A percentile compares a stretch with the other conserved stretches of the same genome.
Evolutionary conservation across 2,888 invertebrate genomes (phyloP).

Genomic region (Gandaritis pyraliata): DNA sequence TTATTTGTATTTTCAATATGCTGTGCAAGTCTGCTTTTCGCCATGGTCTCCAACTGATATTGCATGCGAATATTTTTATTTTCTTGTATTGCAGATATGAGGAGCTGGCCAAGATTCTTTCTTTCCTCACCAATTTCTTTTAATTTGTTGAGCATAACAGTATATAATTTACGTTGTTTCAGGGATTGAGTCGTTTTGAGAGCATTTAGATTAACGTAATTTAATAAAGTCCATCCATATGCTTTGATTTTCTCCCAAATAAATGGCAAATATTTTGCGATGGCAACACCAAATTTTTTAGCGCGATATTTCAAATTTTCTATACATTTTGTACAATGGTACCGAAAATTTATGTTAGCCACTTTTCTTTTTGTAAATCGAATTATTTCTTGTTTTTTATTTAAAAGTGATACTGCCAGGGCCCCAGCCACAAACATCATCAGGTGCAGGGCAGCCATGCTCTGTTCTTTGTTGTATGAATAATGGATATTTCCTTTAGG

Average conservation of each 20-base stretch:
- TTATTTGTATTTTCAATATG: conserved; percentile 63
- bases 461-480: conserved; percentile 31
- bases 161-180: conserved; percentile 44
- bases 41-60: conserved; percentile 62
- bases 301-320: conserved; percentile 49
- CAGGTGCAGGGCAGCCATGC: conserved; percentile 48
- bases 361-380: conserved; percentile 48
- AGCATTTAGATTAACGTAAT: conserved; percentile 11
- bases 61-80: conserved; percentile 67
- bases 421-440: conserved; percentile 64
- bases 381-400: conserved; percentile 58
- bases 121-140: conserved; percentile 62
- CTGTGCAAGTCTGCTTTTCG: conserved; percentile 61
- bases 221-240: not conserved
- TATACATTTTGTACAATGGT: conserved; percentile 27
- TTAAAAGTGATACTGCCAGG: conserved; percentile 56
- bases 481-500: conserved; percentile 15
- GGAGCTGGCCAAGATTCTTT: conserved; percentile 60
- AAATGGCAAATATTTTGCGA: conserved; percentile 36
- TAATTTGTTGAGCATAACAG: conserved; percentile 60
- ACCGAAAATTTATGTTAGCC: conserved; percentile 40
- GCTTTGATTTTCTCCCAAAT: conserved; percentile 40
- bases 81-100: conserved; percentile 65
- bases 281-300: conserved; percentile 39
- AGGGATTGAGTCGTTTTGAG: conserved; percentile 18